Evolutionary conservation across 2,797 vertebrate species (phyloP).

Genomic region (Eidolon dupreanum): DNA sequence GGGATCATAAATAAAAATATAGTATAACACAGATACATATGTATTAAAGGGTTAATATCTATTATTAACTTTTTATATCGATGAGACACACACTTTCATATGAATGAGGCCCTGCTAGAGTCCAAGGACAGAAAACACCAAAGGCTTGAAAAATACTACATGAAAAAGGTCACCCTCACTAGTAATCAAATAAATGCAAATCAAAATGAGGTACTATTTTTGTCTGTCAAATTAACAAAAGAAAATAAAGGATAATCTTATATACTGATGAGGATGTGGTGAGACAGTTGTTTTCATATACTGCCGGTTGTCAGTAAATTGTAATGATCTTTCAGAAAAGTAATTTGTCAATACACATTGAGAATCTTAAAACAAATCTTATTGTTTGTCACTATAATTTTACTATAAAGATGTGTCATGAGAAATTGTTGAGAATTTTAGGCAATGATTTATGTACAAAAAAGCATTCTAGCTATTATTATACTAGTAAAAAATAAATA

Average conservation of each 20-base stretch:
- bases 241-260: conserved; percentile 57
- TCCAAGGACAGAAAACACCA: conserved; percentile 1
- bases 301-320: not conserved
- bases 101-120: not conserved
- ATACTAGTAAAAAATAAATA: not conserved
- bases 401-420: not conserved
- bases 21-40: not conserved
- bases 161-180: conserved; percentile 47
- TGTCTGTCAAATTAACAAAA: conserved; percentile 75
- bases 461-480: not conserved
- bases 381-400: not conserved
- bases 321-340: conserved; percentile 20
- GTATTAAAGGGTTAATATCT: not conserved
- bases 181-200: conserved; percentile 78
- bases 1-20: not conserved
- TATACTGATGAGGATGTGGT: conserved; percentile 69
- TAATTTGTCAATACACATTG: not conserved
- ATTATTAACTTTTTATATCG: not conserved
- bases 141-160: conserved; percentile 42
- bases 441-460: not conserved
- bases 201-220: conserved; percentile 64
- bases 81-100: not conserved
- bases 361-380: not conserved
- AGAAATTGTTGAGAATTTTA: conserved; percentile 1
- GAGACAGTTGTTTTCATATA: conserved; percentile 38